Percentiles rank a stretch among this genome's conserved stretches.
Conservation (phyloP, 2,797 vertebrate species). For the Bufotes viridis region DNA sequence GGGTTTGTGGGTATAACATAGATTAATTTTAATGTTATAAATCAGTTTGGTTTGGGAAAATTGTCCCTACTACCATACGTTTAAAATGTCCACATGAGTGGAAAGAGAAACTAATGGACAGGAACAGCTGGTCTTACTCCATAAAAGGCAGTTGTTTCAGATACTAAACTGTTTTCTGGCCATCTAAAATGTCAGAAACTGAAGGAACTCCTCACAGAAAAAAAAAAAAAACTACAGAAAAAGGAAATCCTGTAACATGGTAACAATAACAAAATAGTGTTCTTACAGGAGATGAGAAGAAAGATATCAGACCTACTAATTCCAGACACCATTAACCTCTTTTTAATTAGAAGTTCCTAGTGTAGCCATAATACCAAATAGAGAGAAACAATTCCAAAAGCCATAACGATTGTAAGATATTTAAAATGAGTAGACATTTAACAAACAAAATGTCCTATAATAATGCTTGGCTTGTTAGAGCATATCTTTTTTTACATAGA, state of each 20-base stretch:
- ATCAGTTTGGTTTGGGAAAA: too few relatives aligned
- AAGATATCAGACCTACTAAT: background rate
- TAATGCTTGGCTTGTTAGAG: background rate
- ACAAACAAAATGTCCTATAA: background rate
- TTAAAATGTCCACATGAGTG: too few relatives aligned
- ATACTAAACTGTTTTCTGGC: background rate
- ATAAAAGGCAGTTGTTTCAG: background rate
- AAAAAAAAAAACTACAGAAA: background rate
- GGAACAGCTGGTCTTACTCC: too few relatives aligned
- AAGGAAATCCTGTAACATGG: background rate
- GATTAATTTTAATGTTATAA: too few relatives aligned
- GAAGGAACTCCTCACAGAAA: background rate
- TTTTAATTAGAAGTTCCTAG: background rate
- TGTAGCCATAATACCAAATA: background rate
- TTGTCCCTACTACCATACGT: too few relatives aligned
- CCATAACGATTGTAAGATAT: background rate
- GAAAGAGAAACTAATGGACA: too few relatives aligned
- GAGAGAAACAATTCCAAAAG: background rate
- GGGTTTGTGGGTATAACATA: too few relatives aligned
- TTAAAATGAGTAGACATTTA: background rate
- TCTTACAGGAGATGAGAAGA: background rate
- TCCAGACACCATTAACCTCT: background rate
- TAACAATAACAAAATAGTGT: background rate
- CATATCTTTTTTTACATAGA: background rate
- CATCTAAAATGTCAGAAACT: background rate